phyloP scores from a whole-genome alignment of 2,797 vertebrate species.

The Typhlichthys eigenmanni region DNA sequence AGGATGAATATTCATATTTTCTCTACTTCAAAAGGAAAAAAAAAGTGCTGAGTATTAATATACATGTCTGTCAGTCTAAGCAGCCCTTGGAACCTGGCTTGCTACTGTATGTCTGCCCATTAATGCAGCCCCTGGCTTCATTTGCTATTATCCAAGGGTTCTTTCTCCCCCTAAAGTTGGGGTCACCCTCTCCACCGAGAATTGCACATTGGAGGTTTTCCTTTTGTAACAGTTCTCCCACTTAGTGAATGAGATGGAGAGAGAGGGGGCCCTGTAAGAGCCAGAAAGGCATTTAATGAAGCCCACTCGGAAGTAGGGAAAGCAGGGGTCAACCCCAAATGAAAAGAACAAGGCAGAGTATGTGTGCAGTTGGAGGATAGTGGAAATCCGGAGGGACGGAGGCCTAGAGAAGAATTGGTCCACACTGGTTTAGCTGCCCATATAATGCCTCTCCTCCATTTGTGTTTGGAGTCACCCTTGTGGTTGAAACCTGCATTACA shows the following conservation, averaged over 20 bases:
- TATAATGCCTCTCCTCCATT: conserved; percentile 45
- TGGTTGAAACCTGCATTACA: conserved; percentile 7
- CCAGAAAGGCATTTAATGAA: conserved; percentile 82
- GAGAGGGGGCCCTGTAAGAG: conserved; percentile 59
- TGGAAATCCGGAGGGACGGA: conserved; percentile 64
- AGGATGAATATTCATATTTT: conserved; percentile 99
- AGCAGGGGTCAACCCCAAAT: conserved; percentile 79
- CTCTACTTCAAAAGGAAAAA: conserved; percentile 74
- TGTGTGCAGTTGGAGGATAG: conserved; percentile 66
- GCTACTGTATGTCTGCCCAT: conserved; percentile 78
- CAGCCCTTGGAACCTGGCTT: conserved; percentile 74
- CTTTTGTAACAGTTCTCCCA: conserved; percentile 79
- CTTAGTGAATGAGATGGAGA: conserved; percentile 59
- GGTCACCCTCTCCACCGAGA: conserved; percentile 82
- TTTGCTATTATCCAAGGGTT: conserved; percentile 89
- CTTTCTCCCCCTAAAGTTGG: conserved; percentile 76
- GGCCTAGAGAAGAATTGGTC: conserved; percentile 49
- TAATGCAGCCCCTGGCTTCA: conserved; percentile 89
- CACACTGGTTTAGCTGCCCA: conserved; percentile 54
- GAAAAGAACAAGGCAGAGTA: conserved; percentile 68
- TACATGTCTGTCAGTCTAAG: conserved; percentile 95
- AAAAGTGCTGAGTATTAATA: conserved; percentile 98
- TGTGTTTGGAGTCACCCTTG: conserved; percentile 1
- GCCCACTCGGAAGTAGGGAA: conserved; percentile 79
- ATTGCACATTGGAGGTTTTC: conserved; percentile 74